Evolutionary conservation across 2,113 vertebrate species (phyloP).

Genomic region (Andinoacara biseriatus): DNA sequence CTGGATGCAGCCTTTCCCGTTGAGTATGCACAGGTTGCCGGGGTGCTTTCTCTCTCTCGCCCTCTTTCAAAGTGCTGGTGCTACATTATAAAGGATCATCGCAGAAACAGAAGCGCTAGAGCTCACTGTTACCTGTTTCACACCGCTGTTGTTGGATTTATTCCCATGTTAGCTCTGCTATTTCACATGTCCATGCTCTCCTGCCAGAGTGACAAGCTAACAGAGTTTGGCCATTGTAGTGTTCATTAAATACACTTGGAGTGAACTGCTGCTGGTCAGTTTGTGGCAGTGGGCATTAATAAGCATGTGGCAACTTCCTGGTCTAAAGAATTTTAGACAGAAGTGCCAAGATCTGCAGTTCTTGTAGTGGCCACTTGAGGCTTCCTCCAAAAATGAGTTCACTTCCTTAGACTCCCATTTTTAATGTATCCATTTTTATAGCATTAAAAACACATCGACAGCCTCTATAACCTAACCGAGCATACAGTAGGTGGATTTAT

Average conservation of each 20-base stretch:
- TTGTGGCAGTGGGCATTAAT: background rate
- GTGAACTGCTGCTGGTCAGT: background rate
- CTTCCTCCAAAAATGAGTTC: background rate
- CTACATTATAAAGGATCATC: slow-evolving; percentile 69
- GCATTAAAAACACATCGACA: too few relatives aligned
- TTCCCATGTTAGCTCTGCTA: background rate
- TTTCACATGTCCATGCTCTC: slow-evolving; percentile 32
- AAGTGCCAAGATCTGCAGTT: background rate
- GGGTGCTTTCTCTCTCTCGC: slow-evolving; percentile 38
- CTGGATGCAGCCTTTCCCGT: slow-evolving; percentile 79
- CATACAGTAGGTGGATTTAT: background rate
- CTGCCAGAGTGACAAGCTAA: slow-evolving; percentile 35
- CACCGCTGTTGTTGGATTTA: background rate
- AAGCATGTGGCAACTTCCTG: background rate
- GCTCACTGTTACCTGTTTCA: slow-evolving; percentile 9
- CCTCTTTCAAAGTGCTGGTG: slow-evolving; percentile 78
- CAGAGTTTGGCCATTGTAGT: slow-evolving; percentile 40
- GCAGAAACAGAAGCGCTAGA: slow-evolving; percentile 25
- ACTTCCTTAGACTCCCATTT: background rate
- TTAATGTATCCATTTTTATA: background rate
- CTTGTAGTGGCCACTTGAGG: background rate
- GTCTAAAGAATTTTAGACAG: background rate
- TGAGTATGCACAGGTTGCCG: slow-evolving; percentile 74
- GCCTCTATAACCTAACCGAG: background rate
- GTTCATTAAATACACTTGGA: background rate